phyloP scores from a whole-genome alignment of 2,113 vertebrate species.

The Leptosomus discolor region DNA sequence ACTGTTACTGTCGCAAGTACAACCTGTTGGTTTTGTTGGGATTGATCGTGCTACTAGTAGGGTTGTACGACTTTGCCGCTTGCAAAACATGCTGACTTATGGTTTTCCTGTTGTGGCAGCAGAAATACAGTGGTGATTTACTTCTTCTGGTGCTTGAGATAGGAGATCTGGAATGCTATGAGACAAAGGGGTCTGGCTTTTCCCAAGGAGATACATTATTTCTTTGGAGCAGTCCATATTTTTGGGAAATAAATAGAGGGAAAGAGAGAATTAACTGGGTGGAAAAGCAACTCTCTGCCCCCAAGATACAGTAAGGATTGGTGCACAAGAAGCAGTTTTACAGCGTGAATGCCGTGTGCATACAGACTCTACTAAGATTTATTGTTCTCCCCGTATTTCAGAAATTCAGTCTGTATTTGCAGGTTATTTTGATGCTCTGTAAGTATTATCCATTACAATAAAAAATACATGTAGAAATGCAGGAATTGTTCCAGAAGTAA shows the following conservation, averaged over 20 bases:
- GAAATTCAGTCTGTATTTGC: neutral
- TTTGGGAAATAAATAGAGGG: neutral
- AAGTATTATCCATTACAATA: neutral
- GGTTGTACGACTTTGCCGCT: neutral
- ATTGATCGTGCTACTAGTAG: neutral
- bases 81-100: neutral
- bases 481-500: neutral
- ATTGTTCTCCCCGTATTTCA: neutral
- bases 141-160: neutral
- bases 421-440: neutral
- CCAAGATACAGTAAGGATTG: neutral
- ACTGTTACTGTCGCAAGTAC: neutral
- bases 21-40: neutral
- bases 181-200: neutral
- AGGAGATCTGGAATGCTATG: neutral
- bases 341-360: neutral
- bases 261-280: neutral
- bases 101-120: neutral
- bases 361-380: neutral
- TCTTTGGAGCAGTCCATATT: neutral
- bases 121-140: neutral
- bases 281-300: neutral
- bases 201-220: neutral
- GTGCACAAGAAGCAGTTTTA: neutral
- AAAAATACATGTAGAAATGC: neutral